Evolutionary conservation across 64 coral and sea anemone genomes (phyloP).

Genomic region (Actinia tenebrosa): DNA sequence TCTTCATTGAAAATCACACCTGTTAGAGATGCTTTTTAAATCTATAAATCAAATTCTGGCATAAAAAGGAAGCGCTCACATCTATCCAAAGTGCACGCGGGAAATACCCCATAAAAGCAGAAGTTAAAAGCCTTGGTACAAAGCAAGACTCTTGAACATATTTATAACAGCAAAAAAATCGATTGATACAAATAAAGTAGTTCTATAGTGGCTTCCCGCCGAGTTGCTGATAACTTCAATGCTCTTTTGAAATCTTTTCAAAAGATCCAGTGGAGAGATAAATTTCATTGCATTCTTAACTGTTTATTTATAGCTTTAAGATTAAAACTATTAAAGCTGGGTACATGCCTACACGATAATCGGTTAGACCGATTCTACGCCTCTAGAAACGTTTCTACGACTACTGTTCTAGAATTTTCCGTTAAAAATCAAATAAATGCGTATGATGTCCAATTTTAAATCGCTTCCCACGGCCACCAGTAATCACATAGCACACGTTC

Average conservation of each 20-base stretch:
- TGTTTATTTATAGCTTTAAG: too few relatives aligned
- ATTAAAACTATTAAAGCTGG: too few relatives aligned
- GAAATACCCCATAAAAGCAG: background rate
- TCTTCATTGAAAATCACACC: background rate
- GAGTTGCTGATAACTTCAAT: too few relatives aligned
- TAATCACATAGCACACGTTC: background rate
- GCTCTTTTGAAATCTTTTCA: too few relatives aligned
- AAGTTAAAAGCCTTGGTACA: background rate
- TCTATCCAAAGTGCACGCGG: background rate
- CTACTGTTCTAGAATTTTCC: background rate
- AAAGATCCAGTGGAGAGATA: too few relatives aligned
- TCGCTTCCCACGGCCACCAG: background rate
- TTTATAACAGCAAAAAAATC: background rate
- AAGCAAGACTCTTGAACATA: background rate
- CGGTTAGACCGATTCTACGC: too few relatives aligned
- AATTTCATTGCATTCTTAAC: too few relatives aligned
- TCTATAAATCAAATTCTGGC: background rate
- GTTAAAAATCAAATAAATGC: background rate
- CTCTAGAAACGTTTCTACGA: too few relatives aligned
- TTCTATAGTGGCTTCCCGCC: background rate
- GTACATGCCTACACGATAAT: too few relatives aligned
- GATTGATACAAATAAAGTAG: background rate
- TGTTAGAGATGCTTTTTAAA: background rate
- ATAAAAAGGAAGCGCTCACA: background rate
- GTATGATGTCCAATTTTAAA: background rate